Conservation (phyloP, 2,797 vertebrate species). For the Enteromius paludinosus region DNA sequence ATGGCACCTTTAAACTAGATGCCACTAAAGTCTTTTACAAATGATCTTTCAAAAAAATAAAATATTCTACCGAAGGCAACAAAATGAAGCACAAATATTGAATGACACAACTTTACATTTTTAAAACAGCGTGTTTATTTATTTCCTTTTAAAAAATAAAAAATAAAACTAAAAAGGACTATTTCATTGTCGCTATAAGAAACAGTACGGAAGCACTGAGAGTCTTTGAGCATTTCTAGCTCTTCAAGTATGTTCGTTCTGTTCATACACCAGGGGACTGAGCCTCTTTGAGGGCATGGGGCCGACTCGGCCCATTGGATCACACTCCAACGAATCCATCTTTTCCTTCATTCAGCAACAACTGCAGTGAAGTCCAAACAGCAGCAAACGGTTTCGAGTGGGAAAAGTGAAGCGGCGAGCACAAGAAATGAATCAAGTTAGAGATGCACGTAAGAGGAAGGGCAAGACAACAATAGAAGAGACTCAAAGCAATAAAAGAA, state of each 20-base stretch:
- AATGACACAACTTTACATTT: constrained; percentile 61
- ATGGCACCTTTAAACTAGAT: too few relatives aligned
- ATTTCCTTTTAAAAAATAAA: constrained; percentile 77
- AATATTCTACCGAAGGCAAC: too few relatives aligned
- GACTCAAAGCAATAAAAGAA: constrained; percentile 30
- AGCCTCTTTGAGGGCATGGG: constrained; percentile 65
- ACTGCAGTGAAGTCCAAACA: constrained; percentile 65
- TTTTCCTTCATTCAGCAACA: constrained; percentile 69
- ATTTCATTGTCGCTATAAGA: constrained; percentile 87
- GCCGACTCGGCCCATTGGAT: constrained; percentile 69
- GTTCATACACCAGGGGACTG: constrained; percentile 68
- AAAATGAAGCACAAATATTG: background rate
- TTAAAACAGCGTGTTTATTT: constrained; percentile 88
- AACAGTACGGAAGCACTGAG: constrained; percentile 98
- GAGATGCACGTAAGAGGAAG: constrained; percentile 20
- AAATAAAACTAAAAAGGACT: constrained; percentile 87
- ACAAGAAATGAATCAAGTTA: constrained; percentile 12
- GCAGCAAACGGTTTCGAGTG: constrained; percentile 51
- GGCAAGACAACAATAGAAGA: constrained; percentile 51
- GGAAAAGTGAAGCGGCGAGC: constrained; percentile 26
- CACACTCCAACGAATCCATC: constrained; percentile 61
- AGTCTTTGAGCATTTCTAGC: constrained; percentile 90
- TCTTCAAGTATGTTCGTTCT: constrained; percentile 97
- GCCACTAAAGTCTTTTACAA: background rate
- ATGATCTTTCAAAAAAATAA: too few relatives aligned